Percentiles rank a stretch among this genome's conserved stretches.
Conservation (phyloP, 2,797 vertebrate genomes). For the Poeciliopsis paucimaculata region DNA sequence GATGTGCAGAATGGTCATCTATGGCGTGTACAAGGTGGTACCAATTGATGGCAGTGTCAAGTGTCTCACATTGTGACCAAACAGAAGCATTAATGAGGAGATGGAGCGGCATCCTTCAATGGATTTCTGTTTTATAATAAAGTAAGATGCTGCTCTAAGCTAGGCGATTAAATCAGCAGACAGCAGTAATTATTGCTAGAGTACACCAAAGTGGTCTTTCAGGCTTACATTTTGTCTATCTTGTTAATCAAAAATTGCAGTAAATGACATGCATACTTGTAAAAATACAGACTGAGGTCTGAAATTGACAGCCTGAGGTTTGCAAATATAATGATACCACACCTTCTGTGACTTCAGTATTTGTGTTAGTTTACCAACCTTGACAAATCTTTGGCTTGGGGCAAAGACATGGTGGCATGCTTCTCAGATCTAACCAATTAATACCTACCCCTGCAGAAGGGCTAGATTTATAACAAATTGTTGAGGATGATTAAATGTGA, state of each 20-base stretch:
- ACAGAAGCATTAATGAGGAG: slow-evolving; percentile 46
- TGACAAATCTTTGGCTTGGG: slow-evolving; percentile 53
- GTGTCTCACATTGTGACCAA: slow-evolving; percentile 27
- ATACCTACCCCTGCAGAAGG: neutral
- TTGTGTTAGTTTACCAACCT: slow-evolving; percentile 22
- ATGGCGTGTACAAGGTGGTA: slow-evolving; percentile 18
- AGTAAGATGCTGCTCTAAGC: slow-evolving; percentile 4
- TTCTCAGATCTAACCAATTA: neutral
- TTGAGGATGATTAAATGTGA: no score
- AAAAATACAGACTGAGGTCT: neutral
- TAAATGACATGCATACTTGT: slow-evolving; percentile 1
- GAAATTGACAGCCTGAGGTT: slow-evolving; percentile 2
- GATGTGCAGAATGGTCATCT: slow-evolving; percentile 50
- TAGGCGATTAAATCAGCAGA: neutral
- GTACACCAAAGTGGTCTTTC: neutral
- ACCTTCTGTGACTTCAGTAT: slow-evolving; percentile 18
- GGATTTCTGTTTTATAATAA: neutral
- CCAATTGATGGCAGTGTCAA: slow-evolving; percentile 46
- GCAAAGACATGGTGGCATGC: neutral
- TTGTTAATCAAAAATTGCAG: neutral
- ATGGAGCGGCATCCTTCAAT: slow-evolving; percentile 5
- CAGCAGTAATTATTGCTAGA: neutral
- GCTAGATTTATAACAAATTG: neutral
- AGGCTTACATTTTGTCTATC: no score
- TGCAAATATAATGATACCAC: slow-evolving; percentile 10